These are phyloP conservation scores for Trichonephila inaurata DNA, from an alignment of 1,140 invertebrate species.

Conservation along the genomic window DNA sequence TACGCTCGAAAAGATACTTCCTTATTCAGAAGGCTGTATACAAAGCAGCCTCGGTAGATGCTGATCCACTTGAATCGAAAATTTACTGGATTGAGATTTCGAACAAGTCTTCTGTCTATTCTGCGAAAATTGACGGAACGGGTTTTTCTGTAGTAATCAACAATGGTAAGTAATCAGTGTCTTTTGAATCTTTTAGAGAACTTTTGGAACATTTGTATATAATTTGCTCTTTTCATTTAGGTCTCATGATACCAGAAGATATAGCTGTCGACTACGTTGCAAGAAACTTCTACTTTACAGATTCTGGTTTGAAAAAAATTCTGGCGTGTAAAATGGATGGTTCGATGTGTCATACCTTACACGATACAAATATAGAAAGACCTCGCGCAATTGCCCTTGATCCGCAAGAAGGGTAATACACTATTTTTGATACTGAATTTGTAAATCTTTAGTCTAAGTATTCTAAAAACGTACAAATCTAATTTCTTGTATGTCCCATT, in stretches of 20 bases:
- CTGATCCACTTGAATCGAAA: conserved; percentile 83
- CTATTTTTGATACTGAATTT: too few species aligned
- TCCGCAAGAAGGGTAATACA: conserved; percentile 78
- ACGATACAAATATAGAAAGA: conserved; percentile 80
- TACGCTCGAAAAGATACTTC: conserved; percentile 64
- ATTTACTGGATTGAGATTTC: conserved; percentile 87
- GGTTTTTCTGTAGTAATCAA: conserved; percentile 43
- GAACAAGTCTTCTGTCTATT: conserved; percentile 84
- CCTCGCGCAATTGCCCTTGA: conserved; percentile 79
- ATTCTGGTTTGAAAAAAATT: conserved; percentile 81
- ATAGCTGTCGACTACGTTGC: conserved; percentile 83
- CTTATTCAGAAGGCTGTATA: conserved; percentile 39
- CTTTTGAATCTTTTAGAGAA: not conserved
- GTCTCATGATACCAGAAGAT: conserved; percentile 78
- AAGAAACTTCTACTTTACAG: conserved; percentile 83
- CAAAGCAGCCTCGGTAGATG: conserved; percentile 85
- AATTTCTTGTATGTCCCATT: too few species aligned
- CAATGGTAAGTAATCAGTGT: conserved; percentile 52
- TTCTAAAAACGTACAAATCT: too few species aligned
- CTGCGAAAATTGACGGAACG: conserved; percentile 83
- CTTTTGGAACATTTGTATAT: too few species aligned
- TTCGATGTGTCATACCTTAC: conserved; percentile 80
- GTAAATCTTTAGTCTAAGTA: too few species aligned
- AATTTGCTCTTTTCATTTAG: not conserved
- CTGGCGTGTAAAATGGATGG: conserved; percentile 82